Base-by-base conservation (phyloP, 2,888 invertebrate genomes). In the Odiellus spinosus region DNA sequence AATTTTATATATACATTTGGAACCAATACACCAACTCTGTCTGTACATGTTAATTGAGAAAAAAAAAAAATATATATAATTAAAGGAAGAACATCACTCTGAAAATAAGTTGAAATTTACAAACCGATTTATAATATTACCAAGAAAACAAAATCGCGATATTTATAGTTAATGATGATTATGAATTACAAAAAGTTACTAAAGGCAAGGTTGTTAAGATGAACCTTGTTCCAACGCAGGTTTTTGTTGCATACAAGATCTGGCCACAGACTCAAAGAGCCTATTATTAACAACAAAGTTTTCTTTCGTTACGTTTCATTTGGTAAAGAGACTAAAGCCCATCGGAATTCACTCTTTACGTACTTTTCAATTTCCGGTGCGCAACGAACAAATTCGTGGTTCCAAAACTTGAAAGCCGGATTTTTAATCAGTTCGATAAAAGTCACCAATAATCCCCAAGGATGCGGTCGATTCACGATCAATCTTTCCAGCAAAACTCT, bases 401-500 rank as follows among this genome's bases (percentile, higher is more conserved):
- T 80, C 96, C 98, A 98, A 70, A 99, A 98, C 67, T 93, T 91
- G 73, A 95, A 98, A 19, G 81, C 79, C 5, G 91, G 93, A 71
- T 98, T 98, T 67, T 96, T 95, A 62, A 99, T 96, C 52, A 99
- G 76, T 66, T 99, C 98, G 56, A 96, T 96, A 69, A 98, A 98
- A 0, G 98, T 99, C 56, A 98, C 93, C 34, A 98, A 74, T 40
- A 99, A 72, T 12, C 98, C 98, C 98, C 98, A 99, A 0, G 98
- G 98, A 69, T 98, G 98, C 3, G 98, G 98, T 42, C 98, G 75
- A 69, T 96, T 95, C 1, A 96, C 96, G 57, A 99, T 96, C 50
- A 99, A 74, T 58, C 98, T 73, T 65, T 99, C 98, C 49, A 99
- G 74, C 46, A 99, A 72, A 58, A 96, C 96, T 61, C 95, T 54